These are phyloP conservation scores for Teinopalpus imperialis DNA, from an alignment of 2,888 invertebrate genomes.

Conservation along the genomic window DNA sequence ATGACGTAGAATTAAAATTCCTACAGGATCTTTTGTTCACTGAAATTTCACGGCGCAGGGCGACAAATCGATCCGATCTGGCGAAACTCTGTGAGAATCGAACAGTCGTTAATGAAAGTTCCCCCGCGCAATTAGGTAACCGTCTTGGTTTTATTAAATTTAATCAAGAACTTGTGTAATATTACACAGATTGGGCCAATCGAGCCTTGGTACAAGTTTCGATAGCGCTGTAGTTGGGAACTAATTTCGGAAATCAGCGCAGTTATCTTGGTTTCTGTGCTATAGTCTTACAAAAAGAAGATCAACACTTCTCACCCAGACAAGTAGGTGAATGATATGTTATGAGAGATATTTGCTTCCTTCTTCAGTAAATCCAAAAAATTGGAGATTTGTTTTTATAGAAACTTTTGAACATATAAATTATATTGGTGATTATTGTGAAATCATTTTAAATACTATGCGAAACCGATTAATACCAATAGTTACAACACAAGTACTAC, in stretches of 20 bases:
- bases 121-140: constrained; percentile 74
- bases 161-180: constrained; percentile 81
- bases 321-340: constrained; percentile 10
- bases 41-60: constrained; percentile 35
- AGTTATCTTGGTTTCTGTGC: constrained; percentile 67
- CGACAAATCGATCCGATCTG: constrained; percentile 57
- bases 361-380: neutral
- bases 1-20: constrained; percentile 48
- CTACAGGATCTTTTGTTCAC: constrained; percentile 41
- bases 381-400: no score
- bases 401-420: no score
- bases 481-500: no score
- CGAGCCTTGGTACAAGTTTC: constrained; percentile 77
- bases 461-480: no score
- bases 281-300: constrained; percentile 71
- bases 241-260: constrained; percentile 76
- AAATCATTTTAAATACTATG: no score
- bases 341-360: constrained; percentile 1
- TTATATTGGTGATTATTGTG: no score
- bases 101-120: constrained; percentile 79
- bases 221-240: constrained; percentile 77
- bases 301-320: constrained; percentile 43
- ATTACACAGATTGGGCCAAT: constrained; percentile 80
- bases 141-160: constrained; percentile 82
- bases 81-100: constrained; percentile 64